Conservation (phyloP, 2,113 vertebrate genomes). For the Haplochromis burtoni region DNA sequence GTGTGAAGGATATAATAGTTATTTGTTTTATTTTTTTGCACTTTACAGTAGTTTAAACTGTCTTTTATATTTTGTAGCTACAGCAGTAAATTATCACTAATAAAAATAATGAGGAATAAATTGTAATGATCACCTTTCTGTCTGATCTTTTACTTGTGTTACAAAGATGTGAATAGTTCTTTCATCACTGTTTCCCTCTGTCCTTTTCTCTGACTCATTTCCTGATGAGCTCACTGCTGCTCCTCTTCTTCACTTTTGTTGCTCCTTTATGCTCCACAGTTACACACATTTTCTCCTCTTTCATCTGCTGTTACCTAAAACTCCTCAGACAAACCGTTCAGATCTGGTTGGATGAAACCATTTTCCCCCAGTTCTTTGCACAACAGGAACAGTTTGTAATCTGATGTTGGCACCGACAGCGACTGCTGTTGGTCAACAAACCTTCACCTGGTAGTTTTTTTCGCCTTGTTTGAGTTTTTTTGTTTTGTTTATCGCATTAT, state of each 20-base stretch:
- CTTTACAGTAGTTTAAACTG: background rate
- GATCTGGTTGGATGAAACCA: background rate
- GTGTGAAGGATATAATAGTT: background rate
- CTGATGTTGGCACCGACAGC: accelerated
- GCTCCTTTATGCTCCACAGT: background rate
- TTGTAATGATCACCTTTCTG: background rate
- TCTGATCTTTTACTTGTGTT: background rate
- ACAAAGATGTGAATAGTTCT: background rate
- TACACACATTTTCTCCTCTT: background rate
- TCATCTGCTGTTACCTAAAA: accelerated
- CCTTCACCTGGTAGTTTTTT: background rate
- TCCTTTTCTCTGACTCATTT: background rate
- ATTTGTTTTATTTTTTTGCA: background rate
- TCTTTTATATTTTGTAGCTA: accelerated
- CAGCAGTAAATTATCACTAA: background rate
- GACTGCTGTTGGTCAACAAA: accelerated
- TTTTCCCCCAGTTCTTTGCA: accelerated
- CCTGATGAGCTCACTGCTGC: background rate
- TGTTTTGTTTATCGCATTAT: no score
- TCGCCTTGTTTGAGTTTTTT: background rate
- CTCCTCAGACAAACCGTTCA: background rate
- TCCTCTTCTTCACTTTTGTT: background rate
- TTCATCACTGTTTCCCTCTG: background rate
- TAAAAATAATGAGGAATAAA: background rate
- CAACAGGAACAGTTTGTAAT: background rate